Conservation (phyloP, 2,113 vertebrate genomes). For the Saimiri boliviensis region DNA sequence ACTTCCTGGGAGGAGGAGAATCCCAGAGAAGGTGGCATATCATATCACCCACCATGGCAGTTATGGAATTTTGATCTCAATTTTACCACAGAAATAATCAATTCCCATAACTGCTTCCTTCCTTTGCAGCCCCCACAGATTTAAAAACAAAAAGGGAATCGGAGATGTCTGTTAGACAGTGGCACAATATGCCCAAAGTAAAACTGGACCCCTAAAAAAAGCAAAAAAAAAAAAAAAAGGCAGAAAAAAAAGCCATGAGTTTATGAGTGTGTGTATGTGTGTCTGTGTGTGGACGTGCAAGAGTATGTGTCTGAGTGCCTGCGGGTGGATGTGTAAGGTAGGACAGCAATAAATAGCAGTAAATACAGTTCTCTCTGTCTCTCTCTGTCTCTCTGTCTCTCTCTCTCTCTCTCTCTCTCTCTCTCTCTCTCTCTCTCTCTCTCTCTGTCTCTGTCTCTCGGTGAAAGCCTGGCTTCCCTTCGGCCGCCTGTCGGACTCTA, state of each 20-base stretch:
- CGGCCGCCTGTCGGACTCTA: neutral
- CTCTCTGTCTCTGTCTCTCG: neutral
- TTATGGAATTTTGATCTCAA: neutral
- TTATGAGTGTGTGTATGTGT: neutral
- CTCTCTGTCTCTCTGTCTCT: neutral
- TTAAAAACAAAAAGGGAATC: neutral
- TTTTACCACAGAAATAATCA: slow-evolving; percentile 32
- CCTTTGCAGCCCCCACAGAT: neutral
- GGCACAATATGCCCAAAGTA: neutral
- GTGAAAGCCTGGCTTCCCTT: neutral
- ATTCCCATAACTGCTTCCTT: neutral
- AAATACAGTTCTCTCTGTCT: neutral
- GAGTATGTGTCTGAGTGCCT: neutral
- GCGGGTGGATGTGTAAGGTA: neutral
- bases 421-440: neutral
- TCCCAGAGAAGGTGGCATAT: neutral
- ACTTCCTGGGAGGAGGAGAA: neutral
- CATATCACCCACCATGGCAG: neutral
- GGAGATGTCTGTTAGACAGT: slow-evolving; percentile 20
- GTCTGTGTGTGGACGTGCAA: neutral
- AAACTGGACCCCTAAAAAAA: neutral
- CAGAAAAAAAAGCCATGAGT: neutral
- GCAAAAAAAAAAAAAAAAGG: neutral
- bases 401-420: neutral
- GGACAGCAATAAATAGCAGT: neutral